A percentile compares a stretch with the other conserved stretches of the same genome.
Evolutionary conservation across 2,113 vertebrate genomes (phyloP).

Genomic region (Crotalus helleri): DNA sequence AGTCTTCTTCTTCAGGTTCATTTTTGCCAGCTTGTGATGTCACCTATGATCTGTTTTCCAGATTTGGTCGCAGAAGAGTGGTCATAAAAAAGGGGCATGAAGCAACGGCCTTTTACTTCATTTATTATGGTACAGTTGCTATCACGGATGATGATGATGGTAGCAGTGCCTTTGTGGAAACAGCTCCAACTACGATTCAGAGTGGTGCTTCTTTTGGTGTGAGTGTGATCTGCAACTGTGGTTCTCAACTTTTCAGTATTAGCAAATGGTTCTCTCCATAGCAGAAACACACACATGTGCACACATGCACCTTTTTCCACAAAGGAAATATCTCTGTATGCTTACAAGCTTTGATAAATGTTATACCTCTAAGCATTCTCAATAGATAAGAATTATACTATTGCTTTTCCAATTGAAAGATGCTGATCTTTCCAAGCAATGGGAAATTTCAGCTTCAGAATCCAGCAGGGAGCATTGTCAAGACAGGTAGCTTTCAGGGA

Average conservation of each 20-base stretch:
- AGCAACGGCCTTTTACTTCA: constrained; percentile 61
- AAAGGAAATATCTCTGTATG: not conserved
- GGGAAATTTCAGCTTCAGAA: not conserved
- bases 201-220: constrained; percentile 61
- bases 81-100: constrained; percentile 55
- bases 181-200: constrained; percentile 45
- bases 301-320: not conserved
- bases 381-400: not conserved
- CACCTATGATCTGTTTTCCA: constrained; percentile 27
- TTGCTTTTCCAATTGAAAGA: not conserved
- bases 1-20: not conserved
- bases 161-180: constrained; percentile 58
- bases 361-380: not conserved
- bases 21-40: not conserved
- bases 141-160: constrained; percentile 58
- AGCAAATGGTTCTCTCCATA: not conserved
- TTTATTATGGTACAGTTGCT: constrained; percentile 54
- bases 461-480: not conserved
- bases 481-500: not conserved
- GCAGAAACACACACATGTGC: not conserved
- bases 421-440: not conserved
- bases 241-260: not conserved
- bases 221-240: constrained; percentile 7
- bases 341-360: not conserved
- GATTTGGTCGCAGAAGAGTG: constrained; percentile 60